A percentile compares a stretch with the other conserved stretches of the same genome.
Evolutionary conservation across 2,113 vertebrate species (phyloP).

Genomic region (Cephalopterus ornatus): DNA sequence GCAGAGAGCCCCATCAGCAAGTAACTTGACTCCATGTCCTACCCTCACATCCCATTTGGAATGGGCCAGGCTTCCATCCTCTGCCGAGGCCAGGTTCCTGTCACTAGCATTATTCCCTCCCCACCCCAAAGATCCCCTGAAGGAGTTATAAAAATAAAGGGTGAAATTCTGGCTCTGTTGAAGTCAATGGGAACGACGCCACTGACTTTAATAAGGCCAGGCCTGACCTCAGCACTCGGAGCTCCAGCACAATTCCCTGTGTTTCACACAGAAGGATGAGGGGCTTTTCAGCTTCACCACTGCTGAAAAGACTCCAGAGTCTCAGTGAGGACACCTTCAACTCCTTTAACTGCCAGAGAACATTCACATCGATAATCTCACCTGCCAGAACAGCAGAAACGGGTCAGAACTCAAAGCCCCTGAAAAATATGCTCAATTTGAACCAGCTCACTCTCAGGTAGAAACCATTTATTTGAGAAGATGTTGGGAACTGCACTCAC

Average conservation of each 20-base stretch:
- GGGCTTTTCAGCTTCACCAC: neutral
- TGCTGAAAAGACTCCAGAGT: neutral
- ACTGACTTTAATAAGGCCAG: neutral
- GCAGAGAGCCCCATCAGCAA: neutral
- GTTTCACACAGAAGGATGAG: neutral
- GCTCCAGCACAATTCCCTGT: neutral
- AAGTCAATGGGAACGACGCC: neutral
- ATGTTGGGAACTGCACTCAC: neutral
- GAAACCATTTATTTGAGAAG: neutral
- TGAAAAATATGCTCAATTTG: neutral
- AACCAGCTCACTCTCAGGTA: neutral
- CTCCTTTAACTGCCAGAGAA: neutral
- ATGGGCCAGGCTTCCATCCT: neutral
- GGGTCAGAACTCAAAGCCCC: neutral
- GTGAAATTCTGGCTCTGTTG: neutral
- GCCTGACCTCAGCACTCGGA: neutral
- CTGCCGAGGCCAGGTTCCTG: neutral
- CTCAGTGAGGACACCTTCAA: neutral
- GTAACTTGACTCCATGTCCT: neutral
- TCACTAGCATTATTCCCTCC: neutral
- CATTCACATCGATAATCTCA: neutral
- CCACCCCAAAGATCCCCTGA: neutral
- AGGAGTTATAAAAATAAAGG: neutral
- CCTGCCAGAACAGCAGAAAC: neutral
- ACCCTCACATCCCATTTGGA: neutral